phyloP scores from a whole-genome alignment of 2,797 vertebrate species.

The Xerus rutilus region DNA sequence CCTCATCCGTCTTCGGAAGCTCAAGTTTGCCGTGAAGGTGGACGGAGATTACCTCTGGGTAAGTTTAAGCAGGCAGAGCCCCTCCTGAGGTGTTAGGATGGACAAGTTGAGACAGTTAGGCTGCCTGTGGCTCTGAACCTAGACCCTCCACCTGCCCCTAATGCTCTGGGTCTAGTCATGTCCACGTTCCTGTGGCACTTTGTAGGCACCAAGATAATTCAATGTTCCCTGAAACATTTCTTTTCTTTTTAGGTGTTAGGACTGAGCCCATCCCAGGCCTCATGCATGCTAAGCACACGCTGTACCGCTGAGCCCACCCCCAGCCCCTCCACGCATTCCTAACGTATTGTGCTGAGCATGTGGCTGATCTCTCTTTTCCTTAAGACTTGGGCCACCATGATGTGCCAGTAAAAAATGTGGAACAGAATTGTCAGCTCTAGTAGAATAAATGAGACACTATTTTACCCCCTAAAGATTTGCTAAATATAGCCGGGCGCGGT shows the following conservation, averaged over 20 bases:
- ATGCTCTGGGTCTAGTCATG: fast-evolving
- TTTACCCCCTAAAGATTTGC: too few relatives aligned
- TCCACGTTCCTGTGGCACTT: not conserved
- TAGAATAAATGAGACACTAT: too few relatives aligned
- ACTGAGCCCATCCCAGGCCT: too few relatives aligned
- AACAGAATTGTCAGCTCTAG: too few relatives aligned
- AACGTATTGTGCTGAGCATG: fast-evolving
- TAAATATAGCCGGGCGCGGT: too few relatives aligned
- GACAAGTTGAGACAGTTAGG: not conserved
- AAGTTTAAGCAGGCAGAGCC: conserved; percentile 73
- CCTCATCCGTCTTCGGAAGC: conserved; percentile 91
- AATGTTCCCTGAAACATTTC: not conserved
- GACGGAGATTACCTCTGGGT: conserved; percentile 96
- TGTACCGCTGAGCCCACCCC: not conserved
- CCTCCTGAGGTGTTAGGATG: fast-evolving
- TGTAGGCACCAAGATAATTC: too few relatives aligned
- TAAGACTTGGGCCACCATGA: not conserved
- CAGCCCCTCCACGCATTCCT: not conserved
- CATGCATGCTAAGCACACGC: too few relatives aligned
- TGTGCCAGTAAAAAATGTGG: too few relatives aligned
- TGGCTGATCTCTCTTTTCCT: not conserved
- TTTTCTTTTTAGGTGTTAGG: not conserved
- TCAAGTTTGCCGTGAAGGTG: conserved; percentile 93
- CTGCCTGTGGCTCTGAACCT: not conserved
- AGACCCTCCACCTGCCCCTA: fast-evolving